These are phyloP conservation scores for Apostichopus leukothele DNA, from an alignment of 53 echinoderm and acorn worm genomes.

Conservation along the genomic window DNA sequence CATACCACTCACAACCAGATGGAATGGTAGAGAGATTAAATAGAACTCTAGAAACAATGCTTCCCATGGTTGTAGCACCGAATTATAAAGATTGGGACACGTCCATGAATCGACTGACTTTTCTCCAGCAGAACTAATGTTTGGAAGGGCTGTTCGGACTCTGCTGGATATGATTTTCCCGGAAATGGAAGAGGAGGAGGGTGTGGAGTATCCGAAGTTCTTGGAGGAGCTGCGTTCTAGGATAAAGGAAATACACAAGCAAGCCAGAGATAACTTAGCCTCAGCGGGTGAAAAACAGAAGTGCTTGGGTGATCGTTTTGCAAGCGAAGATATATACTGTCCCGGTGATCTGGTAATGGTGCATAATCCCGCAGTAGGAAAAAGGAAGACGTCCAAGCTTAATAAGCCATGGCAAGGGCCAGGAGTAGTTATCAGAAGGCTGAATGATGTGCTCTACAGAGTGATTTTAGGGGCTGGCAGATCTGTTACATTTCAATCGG, in stretches of 20 bases:
- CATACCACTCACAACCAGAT: not conserved
- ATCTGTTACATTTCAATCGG: conserved; percentile 9
- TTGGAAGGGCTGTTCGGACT: not conserved
- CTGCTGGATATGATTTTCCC: not conserved
- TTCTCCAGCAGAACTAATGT: conserved; percentile 22
- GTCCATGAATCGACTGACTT: conserved; percentile 24
- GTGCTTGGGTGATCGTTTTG: not conserved
- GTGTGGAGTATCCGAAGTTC: not conserved
- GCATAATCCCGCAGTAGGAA: not conserved
- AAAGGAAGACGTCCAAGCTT: not conserved
- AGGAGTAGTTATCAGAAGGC: not conserved
- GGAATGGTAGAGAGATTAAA: not conserved
- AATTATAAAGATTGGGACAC: not conserved
- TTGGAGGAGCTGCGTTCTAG: not conserved
- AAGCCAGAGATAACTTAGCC: not conserved
- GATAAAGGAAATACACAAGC: not conserved
- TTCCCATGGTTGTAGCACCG: not conserved
- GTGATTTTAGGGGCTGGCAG: not conserved
- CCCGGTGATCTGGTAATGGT: not conserved
- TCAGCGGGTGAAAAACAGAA: not conserved
- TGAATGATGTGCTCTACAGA: conserved; percentile 30
- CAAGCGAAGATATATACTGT: not conserved
- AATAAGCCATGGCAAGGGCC: conserved; percentile 32
- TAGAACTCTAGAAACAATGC: not conserved
- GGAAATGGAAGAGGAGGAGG: not conserved